phyloP scores from a whole-genome alignment of 2,888 invertebrate species.

The Sesia bembeciformis region DNA sequence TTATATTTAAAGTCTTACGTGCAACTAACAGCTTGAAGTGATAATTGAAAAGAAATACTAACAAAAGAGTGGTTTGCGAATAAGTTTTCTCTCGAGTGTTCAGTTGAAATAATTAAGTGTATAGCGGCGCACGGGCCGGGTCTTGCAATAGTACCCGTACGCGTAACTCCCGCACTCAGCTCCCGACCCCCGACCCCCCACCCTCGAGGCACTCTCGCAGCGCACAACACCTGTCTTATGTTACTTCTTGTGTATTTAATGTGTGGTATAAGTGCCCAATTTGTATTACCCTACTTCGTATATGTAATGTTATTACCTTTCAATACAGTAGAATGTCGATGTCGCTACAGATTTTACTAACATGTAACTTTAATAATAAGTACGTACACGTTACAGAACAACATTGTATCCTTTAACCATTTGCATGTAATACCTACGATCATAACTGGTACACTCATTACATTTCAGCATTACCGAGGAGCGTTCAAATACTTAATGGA shows the following conservation, averaged over 20 bases:
- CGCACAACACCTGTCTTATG: slow-evolving; percentile 33
- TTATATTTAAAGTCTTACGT: slow-evolving; percentile 15
- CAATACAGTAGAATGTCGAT: slow-evolving; percentile 2
- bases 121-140: slow-evolving; percentile 49
- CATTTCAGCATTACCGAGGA: slow-evolving; percentile 11
- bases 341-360: slow-evolving; percentile 17
- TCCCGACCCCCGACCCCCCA: background rate
- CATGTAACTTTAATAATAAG: background rate
- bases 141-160: slow-evolving; percentile 54
- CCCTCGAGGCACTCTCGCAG: slow-evolving; percentile 14
- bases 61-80: slow-evolving; percentile 61
- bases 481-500: slow-evolving; percentile 35
- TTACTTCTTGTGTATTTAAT: background rate
- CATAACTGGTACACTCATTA: slow-evolving; percentile 8
- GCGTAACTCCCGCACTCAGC: background rate
- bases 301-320: background rate
- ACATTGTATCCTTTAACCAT: slow-evolving; percentile 1
- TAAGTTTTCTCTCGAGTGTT: slow-evolving; percentile 47
- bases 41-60: slow-evolving; percentile 51
- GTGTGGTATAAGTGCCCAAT: background rate
- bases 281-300: no score
- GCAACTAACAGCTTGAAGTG: slow-evolving; percentile 66
- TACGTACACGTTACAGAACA: background rate
- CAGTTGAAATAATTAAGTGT: slow-evolving; percentile 17
- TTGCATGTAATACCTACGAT: slow-evolving; percentile 5